Base-by-base conservation (phyloP, 2,888 invertebrate species). In the Ecdyonurus torrentis region DNA sequence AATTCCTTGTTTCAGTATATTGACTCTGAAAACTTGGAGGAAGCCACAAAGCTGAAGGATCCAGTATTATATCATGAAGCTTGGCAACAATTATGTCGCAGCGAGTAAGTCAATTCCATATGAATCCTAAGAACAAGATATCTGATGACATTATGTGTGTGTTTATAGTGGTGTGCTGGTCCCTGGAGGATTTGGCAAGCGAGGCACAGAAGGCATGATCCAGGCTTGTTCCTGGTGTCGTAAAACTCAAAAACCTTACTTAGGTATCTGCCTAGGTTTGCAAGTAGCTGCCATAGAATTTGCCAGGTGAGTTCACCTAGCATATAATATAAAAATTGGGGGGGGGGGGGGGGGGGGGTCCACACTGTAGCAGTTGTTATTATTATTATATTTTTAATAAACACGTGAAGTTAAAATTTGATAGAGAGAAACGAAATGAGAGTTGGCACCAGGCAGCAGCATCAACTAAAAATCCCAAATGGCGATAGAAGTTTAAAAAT, bases 221-320 rank as follows among this genome's bases (percentile, higher is more conserved):
- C 84, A 85, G 65, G 97, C 98, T 0, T 90, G 91, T 68, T 82
- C 87, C 70, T 98, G 94, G 92, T 96, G 97, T 65, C 81, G 99
- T 52, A 85, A 83, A 70, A 93, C 89, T 61, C 83, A 87, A 60
- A 91, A 88, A 72, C 99, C 99, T 0, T 91, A 89, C 75, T 79
- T 99, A 20, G 99, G 98, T 52, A 92, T 99, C 68, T 99, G 99
- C 72, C 80, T 99, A n/a, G 99, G 99, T 2, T 80, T 99, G 66
- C 99, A 99, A 79, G 91, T 93, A 23, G 90, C 96, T 7, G 96
- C 96, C 2, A 89, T 99, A 69, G 99, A 99, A 76, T 97, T 89
- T 73, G 86, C 95, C 0, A 72, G 75, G 74, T 74, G 66, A 62
- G 50, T n/a, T n/a, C n/a, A n/a, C n/a, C n/a, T n/a, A n/a, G n/a